Evolutionary conservation across 2,888 invertebrate species (phyloP).

Genomic region (Atethmia centrago): DNA sequence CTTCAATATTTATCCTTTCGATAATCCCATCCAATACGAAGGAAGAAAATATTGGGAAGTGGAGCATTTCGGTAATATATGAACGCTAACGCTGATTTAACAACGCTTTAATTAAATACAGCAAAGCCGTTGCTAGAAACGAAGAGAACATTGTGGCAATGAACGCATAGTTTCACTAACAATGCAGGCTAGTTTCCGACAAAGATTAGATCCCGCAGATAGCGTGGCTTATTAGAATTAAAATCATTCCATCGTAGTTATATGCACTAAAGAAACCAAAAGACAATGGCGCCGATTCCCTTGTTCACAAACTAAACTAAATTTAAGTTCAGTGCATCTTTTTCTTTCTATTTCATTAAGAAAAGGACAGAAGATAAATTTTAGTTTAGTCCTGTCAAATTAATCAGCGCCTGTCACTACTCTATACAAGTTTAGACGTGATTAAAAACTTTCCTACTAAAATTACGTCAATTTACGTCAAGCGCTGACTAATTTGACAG

Average conservation of each 20-base stretch:
- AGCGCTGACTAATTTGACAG: too few species aligned
- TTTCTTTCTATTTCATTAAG: too few species aligned
- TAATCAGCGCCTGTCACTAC: too few species aligned
- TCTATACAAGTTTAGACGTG: too few species aligned
- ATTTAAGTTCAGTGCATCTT: too few species aligned
- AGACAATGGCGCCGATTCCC: too few species aligned
- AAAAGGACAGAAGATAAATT: too few species aligned
- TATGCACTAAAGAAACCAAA: neutral
- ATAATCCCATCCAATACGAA: neutral
- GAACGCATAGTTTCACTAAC: conserved; percentile 18
- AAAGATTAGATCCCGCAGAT: conserved; percentile 34
- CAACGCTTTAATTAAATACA: neutral
- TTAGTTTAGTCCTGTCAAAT: too few species aligned
- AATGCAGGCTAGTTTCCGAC: conserved; percentile 23
- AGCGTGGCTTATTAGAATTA: conserved; percentile 24
- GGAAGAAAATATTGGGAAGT: neutral
- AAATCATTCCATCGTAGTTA: conserved; percentile 19
- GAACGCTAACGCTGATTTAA: neutral
- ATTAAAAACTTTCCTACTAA: too few species aligned
- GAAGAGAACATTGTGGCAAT: conserved; percentile 18
- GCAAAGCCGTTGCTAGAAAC: neutral
- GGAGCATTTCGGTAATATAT: neutral
- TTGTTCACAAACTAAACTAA: too few species aligned
- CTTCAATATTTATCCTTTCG: neutral
- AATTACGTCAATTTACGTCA: too few species aligned